Evolutionary conservation across 2,888 invertebrate genomes (phyloP).

Genomic region (Coleophora deauratella): DNA sequence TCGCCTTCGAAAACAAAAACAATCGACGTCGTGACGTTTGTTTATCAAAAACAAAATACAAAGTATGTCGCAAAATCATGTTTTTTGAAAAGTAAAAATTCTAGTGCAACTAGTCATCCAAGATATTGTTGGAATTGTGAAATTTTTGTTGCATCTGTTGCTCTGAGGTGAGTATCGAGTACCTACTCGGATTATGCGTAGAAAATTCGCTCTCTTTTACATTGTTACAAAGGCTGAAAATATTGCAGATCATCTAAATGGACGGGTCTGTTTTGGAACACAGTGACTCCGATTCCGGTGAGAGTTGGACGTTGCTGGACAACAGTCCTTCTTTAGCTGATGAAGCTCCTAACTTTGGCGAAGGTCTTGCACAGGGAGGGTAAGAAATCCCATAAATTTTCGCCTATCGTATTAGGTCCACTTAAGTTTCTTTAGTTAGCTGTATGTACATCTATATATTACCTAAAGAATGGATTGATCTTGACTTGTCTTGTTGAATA

Average conservation of each 20-base stretch:
- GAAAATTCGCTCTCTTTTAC: background rate
- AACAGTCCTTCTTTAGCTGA: conserved; percentile 34
- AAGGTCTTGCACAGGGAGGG: conserved; percentile 31
- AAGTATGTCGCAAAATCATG: conserved; percentile 32
- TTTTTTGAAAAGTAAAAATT: conserved; percentile 36
- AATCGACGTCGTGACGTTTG: conserved; percentile 9
- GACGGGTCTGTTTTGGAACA: conserved; percentile 49
- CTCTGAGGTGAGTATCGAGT: conserved; percentile 26
- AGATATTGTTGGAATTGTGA: conserved; percentile 22
- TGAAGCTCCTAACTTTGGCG: conserved; percentile 34
- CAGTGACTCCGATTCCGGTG: conserved; percentile 70
- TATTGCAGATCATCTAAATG: conserved; percentile 35
- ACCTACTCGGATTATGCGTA: too few species aligned
- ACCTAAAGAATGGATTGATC: too few species aligned
- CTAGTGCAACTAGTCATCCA: conserved; percentile 32
- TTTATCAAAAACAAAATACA: conserved; percentile 35
- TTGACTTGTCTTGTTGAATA: too few species aligned
- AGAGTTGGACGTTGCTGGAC: conserved; percentile 66
- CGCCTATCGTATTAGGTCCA: too few species aligned
- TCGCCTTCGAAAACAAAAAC: conserved; percentile 23
- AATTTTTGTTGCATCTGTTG: conserved; percentile 25
- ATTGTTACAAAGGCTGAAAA: conserved; percentile 4
- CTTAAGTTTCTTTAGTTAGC: too few species aligned
- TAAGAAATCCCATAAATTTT: conserved; percentile 15
- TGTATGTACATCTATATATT: too few species aligned